Base-by-base conservation (phyloP, 1,140 invertebrate species). In the Aphaenogaster floridana region DNA sequence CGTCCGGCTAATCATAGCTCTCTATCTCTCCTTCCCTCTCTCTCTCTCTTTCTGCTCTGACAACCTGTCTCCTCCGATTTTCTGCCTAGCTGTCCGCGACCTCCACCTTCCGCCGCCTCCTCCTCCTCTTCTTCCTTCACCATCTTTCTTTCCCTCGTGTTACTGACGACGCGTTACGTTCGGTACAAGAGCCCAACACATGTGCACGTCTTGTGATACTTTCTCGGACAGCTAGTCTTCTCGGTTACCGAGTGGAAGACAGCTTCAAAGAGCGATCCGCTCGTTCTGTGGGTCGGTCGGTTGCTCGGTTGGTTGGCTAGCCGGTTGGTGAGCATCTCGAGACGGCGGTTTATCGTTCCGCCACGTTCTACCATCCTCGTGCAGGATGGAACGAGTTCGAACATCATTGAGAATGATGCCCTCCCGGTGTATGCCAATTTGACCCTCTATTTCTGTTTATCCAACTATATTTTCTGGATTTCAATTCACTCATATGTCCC, bases 51-150 rank as follows among this genome's bases (percentile, higher is more conserved):
- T 88, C 81, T 89, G 91, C 92, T 74, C 93, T 95, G 95, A 95
- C 95, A 95, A 95, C 94, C 95, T 95, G 95, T 95, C 95, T 95
- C 95, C 94, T 95, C 93, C 91, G 93, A 95, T 95, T 95, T 95
- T 95, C 93, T 92, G 94, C 93, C 92, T 93, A 93, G 88, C 93
- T 92, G 91, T 94, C 93, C 89, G 86, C 89, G 77, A 90, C 87
- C 88, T 89, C 78, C 86, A 76, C 74, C 77, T 81, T 52, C 84
- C 85, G 34, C 52, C 63, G 86, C 83, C 76, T 69, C 59, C 87
- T 86, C 80, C 34, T 52, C 54, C 28, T 61, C 59, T 42, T 6
- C 50, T 28, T 81, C 79, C 13, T 61, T 45, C 57, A 42, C 42
- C 48, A 34, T 80, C 66, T 34, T 68, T 39, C 69, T 69, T 54